Conservation (phyloP, 2,888 invertebrate species). For the Oscheius sp. region DNA sequence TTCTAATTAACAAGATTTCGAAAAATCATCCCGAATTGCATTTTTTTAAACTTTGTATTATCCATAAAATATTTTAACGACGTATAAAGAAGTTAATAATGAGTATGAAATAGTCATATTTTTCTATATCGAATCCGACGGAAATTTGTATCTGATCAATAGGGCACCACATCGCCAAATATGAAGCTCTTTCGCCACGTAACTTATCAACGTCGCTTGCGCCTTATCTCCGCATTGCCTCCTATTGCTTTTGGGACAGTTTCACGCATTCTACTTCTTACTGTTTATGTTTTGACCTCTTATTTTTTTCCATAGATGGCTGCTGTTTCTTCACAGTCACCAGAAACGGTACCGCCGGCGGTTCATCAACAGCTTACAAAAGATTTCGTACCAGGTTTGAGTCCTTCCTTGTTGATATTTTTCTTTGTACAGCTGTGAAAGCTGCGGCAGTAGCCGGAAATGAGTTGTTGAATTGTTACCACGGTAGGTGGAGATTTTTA, state of each 20-base stretch:
- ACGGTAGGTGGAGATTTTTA: constrained; percentile 24
- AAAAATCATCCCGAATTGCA: neutral
- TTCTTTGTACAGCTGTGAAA: constrained; percentile 35
- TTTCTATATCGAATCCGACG: too few species aligned
- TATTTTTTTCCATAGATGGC: constrained; percentile 6
- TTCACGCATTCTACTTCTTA: neutral
- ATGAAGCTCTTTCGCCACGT: constrained; percentile 15
- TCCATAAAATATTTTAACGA: neutral
- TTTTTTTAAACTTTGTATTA: neutral
- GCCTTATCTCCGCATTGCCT: constrained; percentile 26
- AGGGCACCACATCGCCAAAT: constrained; percentile 7
- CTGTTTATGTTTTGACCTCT: neutral
- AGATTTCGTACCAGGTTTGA: constrained; percentile 45
- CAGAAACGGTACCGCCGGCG: constrained; percentile 24
- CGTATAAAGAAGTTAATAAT: too few species aligned
- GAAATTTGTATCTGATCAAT: constrained; percentile 10
- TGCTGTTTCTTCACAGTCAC: neutral
- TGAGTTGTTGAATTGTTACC: constrained; percentile 38
- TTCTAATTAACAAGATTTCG: too few species aligned
- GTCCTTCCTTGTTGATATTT: neutral
- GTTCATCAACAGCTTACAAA: constrained; percentile 42
- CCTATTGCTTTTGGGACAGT: constrained; percentile 22
- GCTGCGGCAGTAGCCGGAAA: constrained; percentile 39
- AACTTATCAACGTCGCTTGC: constrained; percentile 22
- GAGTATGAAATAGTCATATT: too few species aligned